Conservation (phyloP, 2,797 vertebrate genomes). For the Karalla daura region DNA sequence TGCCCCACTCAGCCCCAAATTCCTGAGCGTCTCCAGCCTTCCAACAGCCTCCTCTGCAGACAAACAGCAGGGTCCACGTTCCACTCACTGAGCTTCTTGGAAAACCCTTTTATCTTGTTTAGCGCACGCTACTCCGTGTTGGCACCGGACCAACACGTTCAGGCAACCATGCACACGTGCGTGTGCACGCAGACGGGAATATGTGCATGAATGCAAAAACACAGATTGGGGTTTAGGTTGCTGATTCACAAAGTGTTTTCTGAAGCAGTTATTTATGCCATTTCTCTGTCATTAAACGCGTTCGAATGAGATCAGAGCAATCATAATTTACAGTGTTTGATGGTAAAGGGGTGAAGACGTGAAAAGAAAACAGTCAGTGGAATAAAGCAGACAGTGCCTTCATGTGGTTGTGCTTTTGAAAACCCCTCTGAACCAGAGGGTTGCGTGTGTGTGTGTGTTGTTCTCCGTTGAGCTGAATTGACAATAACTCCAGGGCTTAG, state of each 20-base stretch:
- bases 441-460: conserved; percentile 38
- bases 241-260: conserved; percentile 69
- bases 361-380: conserved; percentile 41
- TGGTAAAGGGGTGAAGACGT: conserved; percentile 47
- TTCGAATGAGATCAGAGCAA: conserved; percentile 67
- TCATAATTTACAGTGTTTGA: conserved; percentile 62
- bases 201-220: conserved; percentile 21
- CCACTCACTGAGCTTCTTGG: conserved; percentile 44
- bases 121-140: conserved; percentile 31
- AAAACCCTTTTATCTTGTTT: conserved; percentile 53
- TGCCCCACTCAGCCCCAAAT: conserved; percentile 68
- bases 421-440: conserved; percentile 39
- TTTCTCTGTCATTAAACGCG: conserved; percentile 70
- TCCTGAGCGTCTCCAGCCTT: conserved; percentile 71
- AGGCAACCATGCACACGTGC: conserved; percentile 19
- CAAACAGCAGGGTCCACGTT: conserved; percentile 64
- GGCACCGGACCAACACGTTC: conserved; percentile 52
- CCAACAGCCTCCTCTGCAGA: conserved; percentile 55
- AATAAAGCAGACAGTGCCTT: conserved; percentile 57
- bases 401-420: conserved; percentile 71
- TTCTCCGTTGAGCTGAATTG: conserved; percentile 21
- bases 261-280: conserved; percentile 55
- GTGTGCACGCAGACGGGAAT: background rate
- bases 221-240: conserved; percentile 41
- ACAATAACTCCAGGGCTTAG: conserved; percentile 36